Evolutionary conservation across 2,888 invertebrate genomes (phyloP).

Genomic region (Acleris emargana): DNA sequence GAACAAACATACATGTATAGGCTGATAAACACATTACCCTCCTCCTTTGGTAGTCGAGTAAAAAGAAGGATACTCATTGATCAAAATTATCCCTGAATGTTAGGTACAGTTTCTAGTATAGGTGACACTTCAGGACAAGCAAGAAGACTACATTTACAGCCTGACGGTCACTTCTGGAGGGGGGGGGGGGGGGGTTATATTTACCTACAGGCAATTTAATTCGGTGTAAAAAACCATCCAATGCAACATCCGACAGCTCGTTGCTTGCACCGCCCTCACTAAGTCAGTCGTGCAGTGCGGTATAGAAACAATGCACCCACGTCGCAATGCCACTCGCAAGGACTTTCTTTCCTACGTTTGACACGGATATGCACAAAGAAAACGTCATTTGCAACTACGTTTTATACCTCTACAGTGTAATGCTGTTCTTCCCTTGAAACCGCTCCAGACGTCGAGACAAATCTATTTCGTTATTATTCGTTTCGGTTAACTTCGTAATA

Average conservation of each 20-base stretch:
- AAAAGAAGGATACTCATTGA: no score
- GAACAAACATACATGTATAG: no score
- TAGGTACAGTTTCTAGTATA: no score
- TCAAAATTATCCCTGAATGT: no score
- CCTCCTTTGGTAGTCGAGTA: no score
- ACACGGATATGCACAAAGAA: constrained; percentile 68
- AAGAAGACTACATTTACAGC: no score
- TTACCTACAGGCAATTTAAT: not conserved
- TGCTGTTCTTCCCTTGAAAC: constrained; percentile 45
- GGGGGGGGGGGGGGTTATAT: no score
- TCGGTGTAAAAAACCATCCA: not conserved
- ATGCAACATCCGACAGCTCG: constrained; percentile 2
- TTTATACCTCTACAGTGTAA: constrained; percentile 30
- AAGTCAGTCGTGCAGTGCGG: constrained; percentile 48
- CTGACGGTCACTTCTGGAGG: no score
- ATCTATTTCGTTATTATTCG: constrained; percentile 14
- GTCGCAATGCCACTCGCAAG: constrained; percentile 66
- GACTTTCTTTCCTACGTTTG: constrained; percentile 68
- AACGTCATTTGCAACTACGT: constrained; percentile 62
- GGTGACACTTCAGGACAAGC: no score
- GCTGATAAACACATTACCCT: no score
- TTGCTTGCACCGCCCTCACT: constrained; percentile 25
- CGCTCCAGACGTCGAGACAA: constrained; percentile 30
- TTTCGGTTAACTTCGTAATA: not conserved
- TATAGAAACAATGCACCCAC: constrained; percentile 60